phyloP scores from a whole-genome alignment of 2,797 vertebrate genomes.

The Fundulus diaphanus region DNA sequence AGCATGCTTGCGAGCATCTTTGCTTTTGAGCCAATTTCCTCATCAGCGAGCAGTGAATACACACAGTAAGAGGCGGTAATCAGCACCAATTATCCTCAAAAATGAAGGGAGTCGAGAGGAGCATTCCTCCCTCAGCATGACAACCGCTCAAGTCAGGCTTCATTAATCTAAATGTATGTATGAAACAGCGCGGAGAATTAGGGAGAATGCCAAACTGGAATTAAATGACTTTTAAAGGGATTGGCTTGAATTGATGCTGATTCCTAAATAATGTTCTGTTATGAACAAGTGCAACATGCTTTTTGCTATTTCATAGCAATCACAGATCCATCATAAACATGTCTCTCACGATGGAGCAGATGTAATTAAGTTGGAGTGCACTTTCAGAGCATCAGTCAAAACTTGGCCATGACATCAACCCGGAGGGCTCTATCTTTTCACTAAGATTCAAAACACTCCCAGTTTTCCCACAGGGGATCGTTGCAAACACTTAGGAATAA shows the following conservation, averaged over 20 bases:
- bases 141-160: conserved; percentile 62
- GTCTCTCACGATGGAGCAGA: conserved; percentile 28
- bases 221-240: conserved; percentile 16
- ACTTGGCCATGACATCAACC: conserved; percentile 45
- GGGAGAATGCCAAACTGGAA: conserved; percentile 19
- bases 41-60: conserved; percentile 67
- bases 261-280: neutral
- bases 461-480: conserved; percentile 45
- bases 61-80: conserved; percentile 69
- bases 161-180: conserved; percentile 57
- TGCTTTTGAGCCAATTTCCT: conserved; percentile 57
- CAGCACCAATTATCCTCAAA: conserved; percentile 76
- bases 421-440: conserved; percentile 39
- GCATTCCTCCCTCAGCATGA: conserved; percentile 64
- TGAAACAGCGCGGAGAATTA: conserved; percentile 40
- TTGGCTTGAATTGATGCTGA: conserved; percentile 15
- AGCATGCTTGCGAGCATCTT: conserved; percentile 52
- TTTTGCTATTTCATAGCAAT: conserved; percentile 13
- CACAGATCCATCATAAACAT: conserved; percentile 22
- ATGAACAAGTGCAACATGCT: conserved; percentile 18
- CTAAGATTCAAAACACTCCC: conserved; percentile 27
- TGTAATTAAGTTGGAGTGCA: conserved; percentile 25
- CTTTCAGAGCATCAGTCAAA: conserved; percentile 23
- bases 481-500: conserved; percentile 32
- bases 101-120: conserved; percentile 60